Percentiles rank a stretch among this genome's conserved stretches.
Evolutionary conservation across 1,140 invertebrate species (phyloP).

Genomic region (Bursaphelenchus mucronatus): DNA sequence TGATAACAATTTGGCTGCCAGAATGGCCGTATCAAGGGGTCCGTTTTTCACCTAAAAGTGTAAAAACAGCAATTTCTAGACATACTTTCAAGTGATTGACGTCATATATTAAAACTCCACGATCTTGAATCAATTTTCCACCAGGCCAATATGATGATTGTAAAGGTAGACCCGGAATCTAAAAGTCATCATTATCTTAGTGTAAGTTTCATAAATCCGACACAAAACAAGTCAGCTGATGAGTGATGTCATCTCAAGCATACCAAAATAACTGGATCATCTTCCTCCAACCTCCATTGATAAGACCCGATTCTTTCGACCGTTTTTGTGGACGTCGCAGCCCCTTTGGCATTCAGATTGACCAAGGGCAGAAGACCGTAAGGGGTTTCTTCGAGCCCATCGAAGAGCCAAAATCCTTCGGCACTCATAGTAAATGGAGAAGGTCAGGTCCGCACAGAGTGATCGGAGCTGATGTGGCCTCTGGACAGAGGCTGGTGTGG

Average conservation of each 20-base stretch:
- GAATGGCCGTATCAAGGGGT: slow-evolving; percentile 51
- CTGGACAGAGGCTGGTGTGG: too few species aligned
- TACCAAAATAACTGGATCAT: slow-evolving; percentile 59
- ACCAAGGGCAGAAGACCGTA: slow-evolving; percentile 56
- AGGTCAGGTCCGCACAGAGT: too few species aligned
- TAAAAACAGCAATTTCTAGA: slow-evolving; percentile 8
- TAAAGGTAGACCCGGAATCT: background rate
- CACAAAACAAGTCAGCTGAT: slow-evolving; percentile 12
- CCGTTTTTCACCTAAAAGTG: slow-evolving; percentile 38
- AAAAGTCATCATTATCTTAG: slow-evolving; percentile 2
- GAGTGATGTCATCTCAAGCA: slow-evolving; percentile 14
- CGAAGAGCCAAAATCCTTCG: slow-evolving; percentile 60
- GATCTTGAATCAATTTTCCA: slow-evolving; percentile 51
- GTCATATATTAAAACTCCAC: slow-evolving; percentile 59
- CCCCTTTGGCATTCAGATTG: slow-evolving; percentile 51
- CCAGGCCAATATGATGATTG: slow-evolving; percentile 56
- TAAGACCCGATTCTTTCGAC: slow-evolving; percentile 57
- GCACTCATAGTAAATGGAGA: slow-evolving; percentile 10
- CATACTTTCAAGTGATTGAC: slow-evolving; percentile 58
- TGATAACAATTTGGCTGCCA: slow-evolving; percentile 53
- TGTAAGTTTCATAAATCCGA: slow-evolving; percentile 1
- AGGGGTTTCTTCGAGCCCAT: slow-evolving; percentile 44
- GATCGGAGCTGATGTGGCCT: too few species aligned
- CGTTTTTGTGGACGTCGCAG: slow-evolving; percentile 57
- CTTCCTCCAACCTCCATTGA: slow-evolving; percentile 58